Percentiles rank a stretch among this genome's conserved stretches.
phyloP scores from a whole-genome alignment of 2,888 invertebrate species.

The Dryococelus australis region DNA sequence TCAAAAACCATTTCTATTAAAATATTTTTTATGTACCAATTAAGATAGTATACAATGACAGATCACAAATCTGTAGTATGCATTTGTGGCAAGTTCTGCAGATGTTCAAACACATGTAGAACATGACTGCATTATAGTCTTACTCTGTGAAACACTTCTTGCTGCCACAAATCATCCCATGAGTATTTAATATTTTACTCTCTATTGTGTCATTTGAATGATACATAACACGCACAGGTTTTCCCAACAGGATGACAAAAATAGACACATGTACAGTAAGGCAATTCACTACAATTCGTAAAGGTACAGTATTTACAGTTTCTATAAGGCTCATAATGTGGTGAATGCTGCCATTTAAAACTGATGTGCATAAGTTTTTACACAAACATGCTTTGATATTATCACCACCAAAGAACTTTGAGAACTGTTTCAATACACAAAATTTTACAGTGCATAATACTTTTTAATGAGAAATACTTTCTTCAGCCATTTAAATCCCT shows the following conservation, averaged over 20 bases:
- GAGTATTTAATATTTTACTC: too few relatives aligned
- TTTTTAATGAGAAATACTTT: neutral
- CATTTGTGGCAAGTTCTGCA: too few relatives aligned
- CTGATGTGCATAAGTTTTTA: neutral
- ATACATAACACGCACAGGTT: neutral
- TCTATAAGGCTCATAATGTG: neutral
- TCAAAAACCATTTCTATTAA: too few relatives aligned
- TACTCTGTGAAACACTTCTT: neutral
- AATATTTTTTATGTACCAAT: too few relatives aligned
- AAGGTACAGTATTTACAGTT: neutral
- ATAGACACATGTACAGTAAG: neutral
- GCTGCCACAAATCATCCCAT: neutral
- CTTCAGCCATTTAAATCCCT: neutral
- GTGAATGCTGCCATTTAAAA: slow-evolving; percentile 6
- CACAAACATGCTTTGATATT: neutral
- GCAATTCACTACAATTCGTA: neutral
- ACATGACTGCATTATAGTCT: too few relatives aligned
- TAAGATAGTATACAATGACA: too few relatives aligned
- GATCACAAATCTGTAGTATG: too few relatives aligned
- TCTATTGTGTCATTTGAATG: too few relatives aligned
- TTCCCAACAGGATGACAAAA: neutral
- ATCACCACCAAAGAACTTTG: neutral
- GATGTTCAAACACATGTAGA: too few relatives aligned
- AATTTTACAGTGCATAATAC: neutral
- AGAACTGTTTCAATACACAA: neutral